A percentile compares a stretch with the other conserved stretches of the same genome.
Evolutionary conservation across 2,797 vertebrate species (phyloP).

Genomic region (Darevskia nairensis): DNA sequence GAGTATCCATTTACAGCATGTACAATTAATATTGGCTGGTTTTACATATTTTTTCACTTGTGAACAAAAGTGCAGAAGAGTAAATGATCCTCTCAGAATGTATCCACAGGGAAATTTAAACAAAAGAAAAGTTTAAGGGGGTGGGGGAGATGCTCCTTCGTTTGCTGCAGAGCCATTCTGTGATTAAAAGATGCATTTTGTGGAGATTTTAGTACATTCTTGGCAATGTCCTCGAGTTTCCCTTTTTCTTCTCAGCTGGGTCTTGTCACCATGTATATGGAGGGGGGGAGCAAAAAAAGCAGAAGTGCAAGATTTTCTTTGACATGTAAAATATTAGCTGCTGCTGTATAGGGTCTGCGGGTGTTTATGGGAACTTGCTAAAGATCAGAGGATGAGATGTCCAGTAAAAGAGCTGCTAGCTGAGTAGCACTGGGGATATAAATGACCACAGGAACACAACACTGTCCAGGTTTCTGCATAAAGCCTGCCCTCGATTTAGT

Average conservation of each 20-base stretch:
- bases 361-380: conserved; percentile 38
- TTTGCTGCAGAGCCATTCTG: conserved; percentile 4
- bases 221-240: conserved; percentile 28
- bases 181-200: conserved; percentile 41
- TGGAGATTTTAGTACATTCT: conserved; percentile 38
- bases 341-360: conserved; percentile 27
- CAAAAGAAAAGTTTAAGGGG: conserved; percentile 10
- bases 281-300: not conserved
- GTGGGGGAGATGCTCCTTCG: conserved; percentile 9
- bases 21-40: conserved; percentile 40
- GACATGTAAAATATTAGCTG: conserved; percentile 42
- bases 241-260: conserved; percentile 30
- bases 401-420: not conserved
- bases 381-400: conserved; percentile 24
- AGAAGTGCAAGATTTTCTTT: conserved; percentile 33
- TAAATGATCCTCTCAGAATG: conserved; percentile 36
- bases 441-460: not conserved
- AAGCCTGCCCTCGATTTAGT: not conserved
- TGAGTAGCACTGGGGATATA: not conserved
- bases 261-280: conserved; percentile 21
- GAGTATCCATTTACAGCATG: conserved; percentile 31
- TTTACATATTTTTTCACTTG: conserved; percentile 15
- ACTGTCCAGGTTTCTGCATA: not conserved
- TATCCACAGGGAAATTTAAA: conserved; percentile 34
- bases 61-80: conserved; percentile 26